These are phyloP conservation scores for Poicephalus gulielmi DNA, from an alignment of 2,113 vertebrate genomes.

Conservation along the genomic window DNA sequence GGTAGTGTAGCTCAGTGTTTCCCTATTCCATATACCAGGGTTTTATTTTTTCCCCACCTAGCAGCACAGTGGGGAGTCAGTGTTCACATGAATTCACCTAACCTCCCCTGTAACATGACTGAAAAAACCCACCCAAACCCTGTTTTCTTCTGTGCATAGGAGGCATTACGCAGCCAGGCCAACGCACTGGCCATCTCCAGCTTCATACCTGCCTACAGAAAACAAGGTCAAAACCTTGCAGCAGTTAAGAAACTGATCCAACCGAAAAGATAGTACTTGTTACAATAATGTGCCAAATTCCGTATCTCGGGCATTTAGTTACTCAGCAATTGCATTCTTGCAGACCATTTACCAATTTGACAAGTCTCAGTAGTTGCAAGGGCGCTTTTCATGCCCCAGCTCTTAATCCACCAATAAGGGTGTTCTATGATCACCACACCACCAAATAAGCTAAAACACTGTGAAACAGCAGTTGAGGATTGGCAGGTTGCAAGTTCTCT, in stretches of 20 bases:
- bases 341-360: neutral
- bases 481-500: fast-evolving
- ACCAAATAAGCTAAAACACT: neutral
- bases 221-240: neutral
- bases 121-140: no score
- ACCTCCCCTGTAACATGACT: neutral
- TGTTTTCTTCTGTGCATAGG: fast-evolving
- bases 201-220: neutral
- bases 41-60: neutral
- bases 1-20: neutral
- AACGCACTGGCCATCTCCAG: neutral
- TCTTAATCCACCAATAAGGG: no score
- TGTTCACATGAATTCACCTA: no score
- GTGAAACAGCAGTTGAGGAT: fast-evolving
- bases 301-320: neutral
- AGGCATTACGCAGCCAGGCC: no score
- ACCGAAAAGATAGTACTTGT: neutral
- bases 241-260: neutral
- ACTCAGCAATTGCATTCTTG: neutral
- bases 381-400: neutral
- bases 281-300: fast-evolving
- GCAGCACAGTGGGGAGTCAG: neutral
- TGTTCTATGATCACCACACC: neutral
- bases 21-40: no score
- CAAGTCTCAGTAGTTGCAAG: no score